Evolutionary conservation across 2,888 invertebrate species (phyloP).

Genomic region (Drosophila antonietae): DNA sequence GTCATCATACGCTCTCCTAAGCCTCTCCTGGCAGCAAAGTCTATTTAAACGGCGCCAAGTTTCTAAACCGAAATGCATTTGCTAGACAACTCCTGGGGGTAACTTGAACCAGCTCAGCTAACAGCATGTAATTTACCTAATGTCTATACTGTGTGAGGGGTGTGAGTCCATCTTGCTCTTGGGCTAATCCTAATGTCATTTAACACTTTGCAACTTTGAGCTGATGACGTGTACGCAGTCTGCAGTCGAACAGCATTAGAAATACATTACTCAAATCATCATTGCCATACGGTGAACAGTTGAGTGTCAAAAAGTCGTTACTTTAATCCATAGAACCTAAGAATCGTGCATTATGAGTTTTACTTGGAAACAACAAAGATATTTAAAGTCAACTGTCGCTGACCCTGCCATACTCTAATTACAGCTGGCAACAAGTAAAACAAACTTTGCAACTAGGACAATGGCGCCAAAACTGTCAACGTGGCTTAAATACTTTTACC

Average conservation of each 20-base stretch:
- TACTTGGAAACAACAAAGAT: not conserved
- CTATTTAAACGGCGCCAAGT: not conserved
- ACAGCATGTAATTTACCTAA: slow-evolving; percentile 22
- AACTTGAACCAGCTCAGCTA: not conserved
- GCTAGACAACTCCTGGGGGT: slow-evolving; percentile 11
- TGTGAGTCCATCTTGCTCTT: slow-evolving; percentile 3
- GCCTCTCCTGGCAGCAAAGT: not conserved
- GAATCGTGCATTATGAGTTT: not conserved
- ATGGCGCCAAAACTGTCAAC: not conserved
- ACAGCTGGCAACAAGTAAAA: not conserved
- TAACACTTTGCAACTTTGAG: slow-evolving; percentile 1
- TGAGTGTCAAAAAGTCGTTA: not conserved
- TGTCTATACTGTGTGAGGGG: not conserved
- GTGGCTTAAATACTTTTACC: not conserved
- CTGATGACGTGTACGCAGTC: not conserved
- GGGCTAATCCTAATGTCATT: slow-evolving; percentile 22
- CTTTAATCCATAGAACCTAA: not conserved
- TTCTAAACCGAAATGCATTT: slow-evolving; percentile 8
- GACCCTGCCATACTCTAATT: not conserved
- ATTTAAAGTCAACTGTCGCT: not conserved
- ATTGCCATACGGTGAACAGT: not conserved
- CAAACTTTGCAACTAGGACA: not conserved
- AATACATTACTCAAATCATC: slow-evolving; percentile 13
- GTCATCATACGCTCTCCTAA: not conserved
- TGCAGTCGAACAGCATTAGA: slow-evolving; percentile 8